A percentile compares a stretch with the other conserved stretches of the same genome.
These are phyloP conservation scores for Laticauda laticaudata DNA, from an alignment of 2,113 vertebrate species.

Conservation along the genomic window DNA sequence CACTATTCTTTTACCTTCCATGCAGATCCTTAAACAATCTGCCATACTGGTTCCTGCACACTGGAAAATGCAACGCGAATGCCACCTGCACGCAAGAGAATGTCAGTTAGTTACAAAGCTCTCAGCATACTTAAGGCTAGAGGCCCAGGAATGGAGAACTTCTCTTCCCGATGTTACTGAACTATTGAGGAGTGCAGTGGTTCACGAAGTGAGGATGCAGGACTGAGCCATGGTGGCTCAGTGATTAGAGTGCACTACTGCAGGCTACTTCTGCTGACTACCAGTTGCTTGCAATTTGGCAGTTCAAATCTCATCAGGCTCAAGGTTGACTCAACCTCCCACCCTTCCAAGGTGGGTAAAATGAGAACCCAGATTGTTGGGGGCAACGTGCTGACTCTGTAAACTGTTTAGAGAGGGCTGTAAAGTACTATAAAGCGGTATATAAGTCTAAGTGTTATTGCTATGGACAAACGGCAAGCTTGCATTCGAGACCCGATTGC, in stretches of 20 bases:
- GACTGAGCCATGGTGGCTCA: too few relatives aligned
- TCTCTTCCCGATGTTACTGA: neutral
- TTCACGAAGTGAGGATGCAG: neutral
- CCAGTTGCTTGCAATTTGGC: too few relatives aligned
- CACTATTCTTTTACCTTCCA: conserved; percentile 57
- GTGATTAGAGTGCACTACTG: too few relatives aligned
- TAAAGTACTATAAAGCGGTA: too few relatives aligned
- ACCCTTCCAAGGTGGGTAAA: too few relatives aligned
- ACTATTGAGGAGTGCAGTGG: neutral
- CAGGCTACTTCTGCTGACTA: too few relatives aligned
- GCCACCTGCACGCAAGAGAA: conserved; percentile 61
- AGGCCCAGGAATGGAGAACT: neutral
- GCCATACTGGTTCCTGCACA: conserved; percentile 36
- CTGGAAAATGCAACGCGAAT: conserved; percentile 66
- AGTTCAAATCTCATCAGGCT: too few relatives aligned
- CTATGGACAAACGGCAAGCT: neutral
- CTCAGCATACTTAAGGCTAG: neutral
- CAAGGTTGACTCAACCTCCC: too few relatives aligned
- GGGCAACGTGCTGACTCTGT: too few relatives aligned
- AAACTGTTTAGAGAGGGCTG: too few relatives aligned
- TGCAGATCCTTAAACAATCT: conserved; percentile 68
- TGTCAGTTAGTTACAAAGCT: neutral
- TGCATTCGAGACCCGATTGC: neutral
- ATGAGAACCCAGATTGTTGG: too few relatives aligned
- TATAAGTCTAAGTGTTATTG: too few relatives aligned